These are phyloP conservation scores for Proisotoma minuta DNA, from an alignment of 2,888 invertebrate species.

Conservation along the genomic window DNA sequence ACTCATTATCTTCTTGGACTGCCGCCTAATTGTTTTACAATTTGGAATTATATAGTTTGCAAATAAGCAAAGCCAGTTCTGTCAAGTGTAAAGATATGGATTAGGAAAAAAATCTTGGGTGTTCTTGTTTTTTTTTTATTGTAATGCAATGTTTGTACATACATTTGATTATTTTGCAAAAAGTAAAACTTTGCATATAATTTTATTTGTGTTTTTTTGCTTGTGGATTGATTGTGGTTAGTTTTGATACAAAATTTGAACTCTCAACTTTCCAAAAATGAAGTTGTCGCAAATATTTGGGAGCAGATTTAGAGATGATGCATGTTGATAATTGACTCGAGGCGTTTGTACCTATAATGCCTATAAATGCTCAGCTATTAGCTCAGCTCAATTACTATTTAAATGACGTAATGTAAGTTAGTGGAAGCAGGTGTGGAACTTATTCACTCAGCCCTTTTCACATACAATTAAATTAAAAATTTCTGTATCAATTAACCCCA, in stretches of 20 bases:
- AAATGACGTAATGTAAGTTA: conserved; percentile 9
- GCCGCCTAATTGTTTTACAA: conserved; percentile 4
- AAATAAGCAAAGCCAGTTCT: not conserved
- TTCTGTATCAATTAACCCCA: no score
- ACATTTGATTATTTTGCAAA: not conserved
- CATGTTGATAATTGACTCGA: not conserved
- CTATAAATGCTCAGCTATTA: no score
- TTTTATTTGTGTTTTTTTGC: no score
- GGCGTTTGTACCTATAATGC: not conserved
- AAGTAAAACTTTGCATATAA: not conserved
- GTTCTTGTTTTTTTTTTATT: not conserved
- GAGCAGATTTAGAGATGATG: not conserved
- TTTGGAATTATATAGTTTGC: not conserved
- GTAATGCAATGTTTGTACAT: not conserved
- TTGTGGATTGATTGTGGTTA: no score
- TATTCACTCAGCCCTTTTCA: conserved; percentile 6
- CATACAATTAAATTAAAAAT: conserved; percentile 11
- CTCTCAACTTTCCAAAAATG: no score
- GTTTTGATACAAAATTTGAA: no score
- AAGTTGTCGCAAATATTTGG: no score
- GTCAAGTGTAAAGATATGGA: not conserved
- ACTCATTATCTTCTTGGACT: no score
- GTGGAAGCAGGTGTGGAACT: conserved; percentile 10
- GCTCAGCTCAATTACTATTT: no score
- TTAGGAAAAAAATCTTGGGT: conserved; percentile 3